These are phyloP conservation scores for Epiperipatus broadwayi DNA, from an alignment of 2,888 invertebrate species.

Conservation along the genomic window DNA sequence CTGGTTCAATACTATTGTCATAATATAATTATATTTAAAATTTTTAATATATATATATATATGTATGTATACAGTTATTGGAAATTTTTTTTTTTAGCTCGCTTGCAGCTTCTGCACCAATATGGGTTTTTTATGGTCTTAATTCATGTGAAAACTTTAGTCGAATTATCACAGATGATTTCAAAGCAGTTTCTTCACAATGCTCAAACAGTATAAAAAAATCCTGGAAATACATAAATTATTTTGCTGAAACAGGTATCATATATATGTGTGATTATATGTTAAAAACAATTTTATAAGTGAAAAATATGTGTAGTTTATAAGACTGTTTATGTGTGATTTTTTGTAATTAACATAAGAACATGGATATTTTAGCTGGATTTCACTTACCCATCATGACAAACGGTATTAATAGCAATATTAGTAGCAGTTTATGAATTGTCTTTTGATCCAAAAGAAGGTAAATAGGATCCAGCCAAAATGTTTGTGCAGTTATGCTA, in stretches of 20 bases:
- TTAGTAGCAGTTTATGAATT: no score
- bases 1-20: neutral
- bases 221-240: conserved; percentile 53
- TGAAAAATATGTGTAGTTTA: no score
- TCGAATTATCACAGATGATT: conserved; percentile 59
- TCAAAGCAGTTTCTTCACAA: conserved; percentile 34
- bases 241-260: conserved; percentile 36
- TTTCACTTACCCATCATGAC: no score
- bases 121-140: conserved; percentile 61
- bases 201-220: conserved; percentile 52
- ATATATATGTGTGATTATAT: no score
- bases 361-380: no score
- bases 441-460: no score
- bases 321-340: no score
- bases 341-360: no score
- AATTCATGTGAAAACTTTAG: conserved; percentile 56
- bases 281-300: no score
- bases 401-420: no score
- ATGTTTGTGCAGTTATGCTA: no score
- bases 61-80: neutral
- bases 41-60: conserved; percentile 10
- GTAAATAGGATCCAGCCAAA: no score
- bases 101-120: conserved; percentile 77
- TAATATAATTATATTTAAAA: conserved; percentile 1
- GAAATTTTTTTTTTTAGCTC: conserved; percentile 38